These are phyloP conservation scores for Epinephelus fuscoguttatus DNA, from an alignment of 2,113 vertebrate species.

Conservation along the genomic window DNA sequence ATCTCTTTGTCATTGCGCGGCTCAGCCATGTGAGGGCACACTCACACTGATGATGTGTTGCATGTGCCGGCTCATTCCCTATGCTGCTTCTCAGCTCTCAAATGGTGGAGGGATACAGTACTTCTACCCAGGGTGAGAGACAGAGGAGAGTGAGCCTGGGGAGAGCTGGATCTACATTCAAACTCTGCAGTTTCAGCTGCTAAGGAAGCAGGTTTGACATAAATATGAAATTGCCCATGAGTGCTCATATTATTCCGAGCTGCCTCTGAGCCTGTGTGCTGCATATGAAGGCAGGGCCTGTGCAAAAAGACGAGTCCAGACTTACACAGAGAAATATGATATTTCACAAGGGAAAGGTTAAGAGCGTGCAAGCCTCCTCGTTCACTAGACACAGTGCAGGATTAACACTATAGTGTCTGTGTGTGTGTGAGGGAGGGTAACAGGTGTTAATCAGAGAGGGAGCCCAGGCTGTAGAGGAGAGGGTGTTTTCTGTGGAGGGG, in stretches of 20 bases:
- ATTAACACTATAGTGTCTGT: conserved; percentile 55
- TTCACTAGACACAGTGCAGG: conserved; percentile 67
- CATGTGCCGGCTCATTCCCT: conserved; percentile 12
- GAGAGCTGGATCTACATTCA: conserved; percentile 41
- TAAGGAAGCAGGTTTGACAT: not conserved
- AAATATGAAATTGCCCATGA: conserved; percentile 15
- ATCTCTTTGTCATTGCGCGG: conserved; percentile 49
- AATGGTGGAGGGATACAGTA: conserved; percentile 66
- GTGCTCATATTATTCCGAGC: not conserved
- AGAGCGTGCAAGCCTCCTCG: conserved; percentile 31
- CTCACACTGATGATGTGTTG: conserved; percentile 59
- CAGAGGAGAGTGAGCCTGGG: conserved; percentile 28
- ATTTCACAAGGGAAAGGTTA: conserved; percentile 54
- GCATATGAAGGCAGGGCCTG: not conserved
- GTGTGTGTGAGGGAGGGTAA: conserved; percentile 69
- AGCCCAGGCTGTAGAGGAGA: conserved; percentile 74
- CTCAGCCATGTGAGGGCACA: conserved; percentile 76
- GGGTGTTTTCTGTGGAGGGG: conserved; percentile 50
- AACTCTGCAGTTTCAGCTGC: conserved; percentile 29
- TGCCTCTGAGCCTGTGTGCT: not conserved
- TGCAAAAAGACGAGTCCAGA: conserved; percentile 1
- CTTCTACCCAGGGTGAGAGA: conserved; percentile 29
- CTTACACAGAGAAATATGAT: conserved; percentile 49
- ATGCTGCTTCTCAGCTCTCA: conserved; percentile 48
- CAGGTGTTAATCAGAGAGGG: conserved; percentile 85